Base-by-base conservation (phyloP, 1,140 invertebrate genomes). In the Diorhabda sublineata region DNA sequence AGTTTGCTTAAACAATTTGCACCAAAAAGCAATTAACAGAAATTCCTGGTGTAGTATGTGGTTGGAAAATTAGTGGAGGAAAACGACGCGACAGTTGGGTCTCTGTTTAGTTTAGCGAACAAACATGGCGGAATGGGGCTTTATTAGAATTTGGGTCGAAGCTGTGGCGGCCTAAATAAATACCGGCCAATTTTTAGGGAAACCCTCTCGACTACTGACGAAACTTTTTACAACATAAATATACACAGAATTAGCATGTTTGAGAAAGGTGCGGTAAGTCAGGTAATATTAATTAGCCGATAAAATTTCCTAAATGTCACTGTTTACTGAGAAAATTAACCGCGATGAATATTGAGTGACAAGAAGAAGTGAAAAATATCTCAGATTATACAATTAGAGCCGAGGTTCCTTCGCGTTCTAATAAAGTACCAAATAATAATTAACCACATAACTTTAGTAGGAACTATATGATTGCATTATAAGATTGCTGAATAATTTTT, bases 21-120 rank as follows among this genome's bases (percentile, higher is more conserved):
- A 52, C 47, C 47, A 52, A 52, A 52, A 52, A 52, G 47, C 47
- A 52, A 52, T 52, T 52, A 52, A 52, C 47, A 52, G 47, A 52
- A 52, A 52, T 52, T 52, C 47, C 47, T 52, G 47, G 47, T 52
- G 47, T 52, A 52, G 6, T 52, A n/a, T 52, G 47, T 52, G 47
- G 47, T 52, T 52, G 47, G 47, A 52, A 52, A 52, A 52, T 52
- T 52, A 52, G 47, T 52, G 47, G 47, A 52, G 47, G 47, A 52
- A 52, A 52, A n/a, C n/a, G 47, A n/a, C 47, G 47, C 47, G 47
- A 8, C 47, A n/a, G 6, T 52, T 52, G 6, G 47, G 47, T 52
- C 47, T 52, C 6, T 52, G 47, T 52, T 52, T 52, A 52, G 47
- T 52, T 52, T 52, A n/a, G 47, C 47, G 47, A 52, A n/a, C 47